Percentiles rank a stretch among this genome's conserved stretches.
phyloP scores from a whole-genome alignment of 2,888 invertebrate species.

The Trissolcus japonicus region DNA sequence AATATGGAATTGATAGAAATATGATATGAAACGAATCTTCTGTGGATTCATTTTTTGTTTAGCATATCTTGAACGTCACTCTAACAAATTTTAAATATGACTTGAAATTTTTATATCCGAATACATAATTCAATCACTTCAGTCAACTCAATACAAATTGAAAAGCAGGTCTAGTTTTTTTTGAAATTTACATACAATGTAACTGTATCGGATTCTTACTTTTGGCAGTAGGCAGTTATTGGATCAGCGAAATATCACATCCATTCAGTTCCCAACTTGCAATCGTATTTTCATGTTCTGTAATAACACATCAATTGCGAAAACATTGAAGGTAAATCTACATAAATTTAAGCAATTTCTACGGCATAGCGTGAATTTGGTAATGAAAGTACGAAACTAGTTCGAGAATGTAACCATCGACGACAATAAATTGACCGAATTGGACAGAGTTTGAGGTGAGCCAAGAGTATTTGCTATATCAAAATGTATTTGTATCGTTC shows the following conservation, averaged over 20 bases:
- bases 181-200: too few relatives aligned
- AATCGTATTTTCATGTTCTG: conserved; percentile 27
- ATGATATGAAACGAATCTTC: too few relatives aligned
- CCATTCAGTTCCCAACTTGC: conserved; percentile 28
- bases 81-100: too few relatives aligned
- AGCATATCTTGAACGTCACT: too few relatives aligned
- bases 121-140: too few relatives aligned
- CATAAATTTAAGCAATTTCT: conserved; percentile 31
- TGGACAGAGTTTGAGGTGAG: conserved; percentile 19
- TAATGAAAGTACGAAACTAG: conserved; percentile 32
- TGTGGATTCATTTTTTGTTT: too few relatives aligned
- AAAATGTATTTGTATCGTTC: conserved; percentile 9
- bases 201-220: too few relatives aligned
- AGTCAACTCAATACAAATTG: too few relatives aligned
- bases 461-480: conserved; percentile 6
- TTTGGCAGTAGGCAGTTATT: background rate
- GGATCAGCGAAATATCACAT: conserved; percentile 8
- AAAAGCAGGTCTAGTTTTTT: too few relatives aligned
- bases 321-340: conserved; percentile 23
- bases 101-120: too few relatives aligned
- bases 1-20: too few relatives aligned
- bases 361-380: conserved; percentile 17
- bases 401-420: conserved; percentile 28
- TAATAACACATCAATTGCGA: conserved; percentile 36
- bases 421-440: conserved; percentile 33